These are phyloP conservation scores for Sycophila texana DNA, from an alignment of 2,888 invertebrate genomes.

Conservation along the genomic window DNA sequence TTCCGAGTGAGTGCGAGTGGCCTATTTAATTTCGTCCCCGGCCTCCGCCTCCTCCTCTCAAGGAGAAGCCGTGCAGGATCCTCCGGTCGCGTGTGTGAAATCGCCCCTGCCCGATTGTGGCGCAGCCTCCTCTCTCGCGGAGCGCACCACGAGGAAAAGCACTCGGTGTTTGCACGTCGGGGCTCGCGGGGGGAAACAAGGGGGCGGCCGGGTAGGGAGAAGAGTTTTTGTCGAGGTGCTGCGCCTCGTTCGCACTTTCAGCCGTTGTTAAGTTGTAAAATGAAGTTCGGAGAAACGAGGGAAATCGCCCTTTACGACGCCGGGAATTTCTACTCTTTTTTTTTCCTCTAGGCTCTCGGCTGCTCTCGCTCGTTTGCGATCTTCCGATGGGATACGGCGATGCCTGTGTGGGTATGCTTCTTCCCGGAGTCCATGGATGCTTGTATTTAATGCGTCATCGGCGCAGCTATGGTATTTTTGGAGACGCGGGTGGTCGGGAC, in stretches of 20 bases:
- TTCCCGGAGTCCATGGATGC: background rate
- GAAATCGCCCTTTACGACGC: slow-evolving; percentile 52
- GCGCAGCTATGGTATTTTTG: background rate
- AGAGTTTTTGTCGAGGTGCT: slow-evolving; percentile 40
- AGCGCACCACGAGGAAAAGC: slow-evolving; percentile 19
- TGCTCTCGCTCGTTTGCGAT: slow-evolving; percentile 5
- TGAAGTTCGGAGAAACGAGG: slow-evolving; percentile 50
- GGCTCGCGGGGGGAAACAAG: slow-evolving; percentile 22
- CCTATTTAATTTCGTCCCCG: slow-evolving; percentile 66
- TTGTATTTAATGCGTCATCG: background rate
- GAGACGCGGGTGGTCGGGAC: background rate
- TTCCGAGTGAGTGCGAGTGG: slow-evolving; percentile 53
- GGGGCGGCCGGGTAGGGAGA: slow-evolving; percentile 21
- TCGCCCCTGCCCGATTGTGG: slow-evolving; percentile 32
- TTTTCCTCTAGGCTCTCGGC: slow-evolving; percentile 1
- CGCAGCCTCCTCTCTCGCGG: background rate
- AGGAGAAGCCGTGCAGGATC: slow-evolving; percentile 2
- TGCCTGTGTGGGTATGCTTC: background rate
- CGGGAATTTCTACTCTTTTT: slow-evolving; percentile 37
- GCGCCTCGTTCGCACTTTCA: slow-evolving; percentile 38
- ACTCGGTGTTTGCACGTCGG: slow-evolving; percentile 9
- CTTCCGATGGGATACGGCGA: slow-evolving; percentile 27
- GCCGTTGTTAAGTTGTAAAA: slow-evolving; percentile 67
- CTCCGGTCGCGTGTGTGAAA: slow-evolving; percentile 51
- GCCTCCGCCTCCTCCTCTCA: slow-evolving; percentile 11